Percentiles rank a stretch among this genome's conserved stretches.
Conservation (phyloP, 2,888 invertebrate genomes). For the Andrena praecox region DNA sequence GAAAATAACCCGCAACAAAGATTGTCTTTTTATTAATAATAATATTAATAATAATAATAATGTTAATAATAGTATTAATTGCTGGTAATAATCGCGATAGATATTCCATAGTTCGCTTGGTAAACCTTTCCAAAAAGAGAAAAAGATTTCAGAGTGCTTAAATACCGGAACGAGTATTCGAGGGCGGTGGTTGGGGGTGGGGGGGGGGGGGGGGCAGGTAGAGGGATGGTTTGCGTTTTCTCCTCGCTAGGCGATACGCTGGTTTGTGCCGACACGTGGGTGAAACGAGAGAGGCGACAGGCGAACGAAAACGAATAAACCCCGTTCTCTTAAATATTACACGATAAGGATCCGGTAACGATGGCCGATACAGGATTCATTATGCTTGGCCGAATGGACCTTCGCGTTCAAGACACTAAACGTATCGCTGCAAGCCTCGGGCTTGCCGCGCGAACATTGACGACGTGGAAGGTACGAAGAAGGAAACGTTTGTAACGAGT, state of each 20-base stretch:
- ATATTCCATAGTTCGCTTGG: constrained; percentile 64
- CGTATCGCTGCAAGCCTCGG: constrained; percentile 1
- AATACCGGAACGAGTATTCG: constrained; percentile 54
- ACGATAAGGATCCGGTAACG: constrained; percentile 62
- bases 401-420: not conserved
- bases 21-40: constrained; percentile 78
- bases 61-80: constrained; percentile 62
- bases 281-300: constrained; percentile 41
- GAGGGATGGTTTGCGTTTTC: constrained; percentile 37
- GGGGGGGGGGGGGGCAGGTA: not conserved
- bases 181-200: not conserved
- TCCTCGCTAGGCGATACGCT: constrained; percentile 29
- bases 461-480: constrained; percentile 27
- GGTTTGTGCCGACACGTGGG: constrained; percentile 20
- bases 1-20: constrained; percentile 81
- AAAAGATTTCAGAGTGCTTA: constrained; percentile 57
- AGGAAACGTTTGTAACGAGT: constrained; percentile 58
- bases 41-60: constrained; percentile 74
- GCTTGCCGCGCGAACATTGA: constrained; percentile 31
- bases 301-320: constrained; percentile 55
- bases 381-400: constrained; percentile 15
- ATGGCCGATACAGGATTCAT: constrained; percentile 20
- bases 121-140: constrained; percentile 66
- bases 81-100: constrained; percentile 66
- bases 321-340: constrained; percentile 65